Evolutionary conservation across 2,888 invertebrate genomes (phyloP).

Genomic region (Clitarchus hookeri): DNA sequence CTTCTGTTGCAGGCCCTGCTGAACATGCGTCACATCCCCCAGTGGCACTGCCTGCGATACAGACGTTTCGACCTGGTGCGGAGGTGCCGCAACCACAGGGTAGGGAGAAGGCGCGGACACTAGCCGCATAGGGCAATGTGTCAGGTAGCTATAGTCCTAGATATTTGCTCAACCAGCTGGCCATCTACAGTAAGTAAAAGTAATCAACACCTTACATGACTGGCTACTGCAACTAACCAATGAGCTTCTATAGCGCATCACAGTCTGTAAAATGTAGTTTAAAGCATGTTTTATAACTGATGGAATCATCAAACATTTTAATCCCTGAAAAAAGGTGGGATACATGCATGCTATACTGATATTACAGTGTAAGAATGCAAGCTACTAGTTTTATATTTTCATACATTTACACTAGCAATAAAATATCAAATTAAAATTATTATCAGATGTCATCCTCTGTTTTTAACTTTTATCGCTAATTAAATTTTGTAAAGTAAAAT

Average conservation of each 20-base stretch:
- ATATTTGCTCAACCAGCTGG: neutral
- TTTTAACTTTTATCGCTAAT: no score
- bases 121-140: constrained; percentile 22
- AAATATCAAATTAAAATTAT: no score
- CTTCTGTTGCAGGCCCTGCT: constrained; percentile 63
- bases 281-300: neutral
- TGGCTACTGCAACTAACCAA: neutral
- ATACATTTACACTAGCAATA: no score
- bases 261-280: no score
- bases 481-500: no score
- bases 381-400: no score
- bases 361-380: no score
- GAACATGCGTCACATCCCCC: constrained; percentile 77
- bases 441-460: no score
- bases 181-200: constrained; percentile 22
- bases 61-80: constrained; percentile 77
- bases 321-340: neutral
- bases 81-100: constrained; percentile 75
- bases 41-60: constrained; percentile 84
- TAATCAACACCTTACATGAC: neutral
- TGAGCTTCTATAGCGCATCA: neutral
- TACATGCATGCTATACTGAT: neutral
- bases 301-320: neutral
- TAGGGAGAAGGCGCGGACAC: constrained; percentile 58
- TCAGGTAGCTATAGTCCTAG: constrained; percentile 19